These are phyloP conservation scores for Halcyon senegalensis DNA, from an alignment of 2,113 vertebrate genomes.

Conservation along the genomic window DNA sequence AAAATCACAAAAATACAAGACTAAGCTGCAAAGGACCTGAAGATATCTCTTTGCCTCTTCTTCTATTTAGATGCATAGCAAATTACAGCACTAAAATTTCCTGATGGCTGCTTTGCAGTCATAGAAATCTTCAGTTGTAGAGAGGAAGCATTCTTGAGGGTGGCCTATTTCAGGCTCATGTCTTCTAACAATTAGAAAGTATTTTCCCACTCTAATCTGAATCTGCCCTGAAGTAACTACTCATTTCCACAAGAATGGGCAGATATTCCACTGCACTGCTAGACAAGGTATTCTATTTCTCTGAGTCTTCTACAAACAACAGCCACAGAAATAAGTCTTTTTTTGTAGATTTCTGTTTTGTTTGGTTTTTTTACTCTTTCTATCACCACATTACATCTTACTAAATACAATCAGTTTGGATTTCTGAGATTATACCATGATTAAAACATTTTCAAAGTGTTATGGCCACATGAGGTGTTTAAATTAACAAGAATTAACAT, in stretches of 20 bases:
- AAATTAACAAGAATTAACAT: background rate
- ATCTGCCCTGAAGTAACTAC: background rate
- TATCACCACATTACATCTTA: background rate
- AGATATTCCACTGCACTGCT: background rate
- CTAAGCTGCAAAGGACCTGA: background rate
- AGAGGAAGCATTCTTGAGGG: background rate
- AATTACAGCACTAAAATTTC: background rate
- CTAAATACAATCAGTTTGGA: background rate
- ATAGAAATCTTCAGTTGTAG: background rate
- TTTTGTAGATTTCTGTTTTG: background rate
- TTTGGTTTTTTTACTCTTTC: background rate
- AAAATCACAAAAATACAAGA: background rate
- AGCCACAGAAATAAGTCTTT: background rate
- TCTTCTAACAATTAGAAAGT: background rate
- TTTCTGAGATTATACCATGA: background rate
- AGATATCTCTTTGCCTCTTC: background rate
- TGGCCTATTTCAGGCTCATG: background rate
- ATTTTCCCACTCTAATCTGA: background rate
- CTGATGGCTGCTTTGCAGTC: background rate
- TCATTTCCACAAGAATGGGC: background rate
- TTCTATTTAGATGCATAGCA: background rate
- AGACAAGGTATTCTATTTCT: background rate
- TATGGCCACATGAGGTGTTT: background rate
- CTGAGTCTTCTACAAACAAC: background rate
- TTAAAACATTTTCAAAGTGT: background rate